These are phyloP conservation scores for Drosophila suzukii DNA, from an alignment of 1,140 invertebrate species.

Conservation along the genomic window DNA sequence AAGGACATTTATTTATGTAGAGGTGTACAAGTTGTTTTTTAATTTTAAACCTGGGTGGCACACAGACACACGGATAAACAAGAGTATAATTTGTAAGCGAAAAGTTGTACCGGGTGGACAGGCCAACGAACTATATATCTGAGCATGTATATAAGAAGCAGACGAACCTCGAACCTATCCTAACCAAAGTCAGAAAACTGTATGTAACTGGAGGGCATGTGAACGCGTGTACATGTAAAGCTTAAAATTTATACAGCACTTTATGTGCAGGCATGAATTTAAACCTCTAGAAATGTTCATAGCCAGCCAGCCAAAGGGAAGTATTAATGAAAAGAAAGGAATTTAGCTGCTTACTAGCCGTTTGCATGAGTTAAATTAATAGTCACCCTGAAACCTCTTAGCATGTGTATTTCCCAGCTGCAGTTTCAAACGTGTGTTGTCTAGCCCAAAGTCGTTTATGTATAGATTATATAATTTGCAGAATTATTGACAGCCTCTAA, in stretches of 20 bases:
- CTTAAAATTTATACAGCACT: too few relatives aligned
- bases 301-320: neutral
- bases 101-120: conserved; percentile 58
- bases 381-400: conserved; percentile 4
- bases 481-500: conserved; percentile 36
- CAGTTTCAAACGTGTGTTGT: conserved; percentile 33
- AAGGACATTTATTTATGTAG: conserved; percentile 77
- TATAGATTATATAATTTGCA: conserved; percentile 31
- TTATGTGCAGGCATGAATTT: neutral
- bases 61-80: conserved; percentile 13
- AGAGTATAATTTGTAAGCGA: conserved; percentile 60
- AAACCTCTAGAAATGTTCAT: neutral
- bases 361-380: conserved; percentile 29
- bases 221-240: neutral
- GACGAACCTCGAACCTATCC: conserved; percentile 10
- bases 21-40: conserved; percentile 80
- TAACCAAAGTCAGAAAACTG: conserved; percentile 19
- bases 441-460: conserved; percentile 29
- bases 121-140: conserved; percentile 20
- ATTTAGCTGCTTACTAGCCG: conserved; percentile 22
- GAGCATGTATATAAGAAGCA: conserved; percentile 43
- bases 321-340: neutral
- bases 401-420: conserved; percentile 8
- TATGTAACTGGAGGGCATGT: conserved; percentile 2
- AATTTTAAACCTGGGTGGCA: conserved; percentile 64